Percentiles rank a stretch among this genome's conserved stretches.
Conservation (phyloP, 2,113 vertebrate genomes). For the Muntiacus reevesi region DNA sequence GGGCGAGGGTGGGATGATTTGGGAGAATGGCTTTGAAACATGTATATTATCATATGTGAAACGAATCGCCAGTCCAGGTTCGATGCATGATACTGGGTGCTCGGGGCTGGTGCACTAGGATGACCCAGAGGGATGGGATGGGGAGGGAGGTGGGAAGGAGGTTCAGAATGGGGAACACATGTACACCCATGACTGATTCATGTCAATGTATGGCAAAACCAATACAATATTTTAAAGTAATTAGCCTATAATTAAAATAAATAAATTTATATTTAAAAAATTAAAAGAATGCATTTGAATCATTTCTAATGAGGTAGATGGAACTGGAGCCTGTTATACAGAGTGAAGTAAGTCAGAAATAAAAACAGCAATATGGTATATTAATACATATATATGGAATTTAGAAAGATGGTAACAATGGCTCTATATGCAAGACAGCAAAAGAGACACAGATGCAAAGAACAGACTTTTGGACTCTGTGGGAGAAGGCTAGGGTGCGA, state of each 20-base stretch:
- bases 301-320: neutral
- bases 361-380: neutral
- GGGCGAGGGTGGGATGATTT: no score
- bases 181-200: rapidly evolving
- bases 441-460: neutral
- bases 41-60: no score
- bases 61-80: rapidly evolving
- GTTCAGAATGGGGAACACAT: no score
- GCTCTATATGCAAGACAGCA: neutral
- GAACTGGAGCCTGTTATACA: neutral
- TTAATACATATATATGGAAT: rapidly evolving
- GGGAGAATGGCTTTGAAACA: no score
- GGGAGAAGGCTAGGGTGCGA: rapidly evolving
- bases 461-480: neutral
- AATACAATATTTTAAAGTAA: no score
- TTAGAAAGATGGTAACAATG: neutral
- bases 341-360: neutral
- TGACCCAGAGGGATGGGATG: no score
- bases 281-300: neutral
- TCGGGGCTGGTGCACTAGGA: no score
- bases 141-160: no score
- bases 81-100: rapidly evolving
- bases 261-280: no score
- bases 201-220: no score
- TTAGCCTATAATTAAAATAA: no score